These are phyloP conservation scores for Synergus japonicus DNA, from an alignment of 2,888 invertebrate genomes.

Conservation along the genomic window DNA sequence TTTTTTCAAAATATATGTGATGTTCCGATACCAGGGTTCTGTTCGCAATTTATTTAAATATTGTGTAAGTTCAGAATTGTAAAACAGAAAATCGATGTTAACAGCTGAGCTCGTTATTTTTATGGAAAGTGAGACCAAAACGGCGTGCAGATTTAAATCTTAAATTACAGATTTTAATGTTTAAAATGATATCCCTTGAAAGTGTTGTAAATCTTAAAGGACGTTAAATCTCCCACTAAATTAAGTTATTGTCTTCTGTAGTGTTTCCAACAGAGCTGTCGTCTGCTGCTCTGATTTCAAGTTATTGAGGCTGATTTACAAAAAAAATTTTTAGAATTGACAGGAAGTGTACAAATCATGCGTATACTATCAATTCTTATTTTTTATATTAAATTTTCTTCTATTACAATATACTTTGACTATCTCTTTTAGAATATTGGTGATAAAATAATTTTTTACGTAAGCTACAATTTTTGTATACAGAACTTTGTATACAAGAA, in stretches of 20 bases:
- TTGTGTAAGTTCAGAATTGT: constrained; percentile 14
- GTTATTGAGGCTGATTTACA: neutral
- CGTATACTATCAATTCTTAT: neutral
- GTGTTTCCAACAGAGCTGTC: neutral
- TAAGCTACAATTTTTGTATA: constrained; percentile 15
- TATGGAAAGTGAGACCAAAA: neutral
- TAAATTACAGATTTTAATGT: neutral
- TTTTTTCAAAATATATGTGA: constrained; percentile 7
- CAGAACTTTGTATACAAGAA: neutral
- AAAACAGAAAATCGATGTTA: constrained; percentile 10
- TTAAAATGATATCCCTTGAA: neutral
- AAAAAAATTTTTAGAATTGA: neutral
- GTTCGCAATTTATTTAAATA: constrained; percentile 19
- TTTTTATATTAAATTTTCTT: constrained; percentile 6
- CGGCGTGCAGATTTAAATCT: neutral
- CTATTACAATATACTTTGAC: neutral
- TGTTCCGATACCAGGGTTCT: constrained; percentile 17
- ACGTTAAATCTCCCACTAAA: neutral
- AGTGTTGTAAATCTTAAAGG: neutral
- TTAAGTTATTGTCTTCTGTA: neutral
- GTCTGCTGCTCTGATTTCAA: neutral
- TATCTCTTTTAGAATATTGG: neutral
- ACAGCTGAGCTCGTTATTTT: constrained; percentile 23
- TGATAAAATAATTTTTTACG: neutral
- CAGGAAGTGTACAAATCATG: neutral